A percentile compares a stretch with the other conserved stretches of the same genome.
Evolutionary conservation across 2,797 vertebrate genomes (phyloP).

Genomic region (Gouania willdenowi): DNA sequence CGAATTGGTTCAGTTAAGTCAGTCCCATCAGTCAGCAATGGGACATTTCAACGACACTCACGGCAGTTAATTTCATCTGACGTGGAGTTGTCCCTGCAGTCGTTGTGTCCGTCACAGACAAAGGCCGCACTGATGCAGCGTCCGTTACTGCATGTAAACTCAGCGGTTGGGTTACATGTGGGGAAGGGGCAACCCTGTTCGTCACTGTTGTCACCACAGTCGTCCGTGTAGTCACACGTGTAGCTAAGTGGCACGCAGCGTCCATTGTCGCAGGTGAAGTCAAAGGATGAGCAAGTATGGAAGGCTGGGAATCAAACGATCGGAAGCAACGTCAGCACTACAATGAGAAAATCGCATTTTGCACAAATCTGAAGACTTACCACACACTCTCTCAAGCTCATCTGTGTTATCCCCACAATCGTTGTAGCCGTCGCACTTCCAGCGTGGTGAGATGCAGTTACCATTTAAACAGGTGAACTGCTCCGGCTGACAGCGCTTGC

Average conservation of each 20-base stretch:
- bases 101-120: slow-evolving; percentile 85
- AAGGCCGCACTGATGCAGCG: slow-evolving; percentile 82
- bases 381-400: slow-evolving; percentile 88
- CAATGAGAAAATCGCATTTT: too few relatives aligned
- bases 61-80: slow-evolving; percentile 92
- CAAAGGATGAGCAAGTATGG: slow-evolving; percentile 83
- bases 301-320: slow-evolving; percentile 80
- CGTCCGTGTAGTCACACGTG: slow-evolving; percentile 85
- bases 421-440: slow-evolving; percentile 83
- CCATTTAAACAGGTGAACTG: slow-evolving; percentile 89
- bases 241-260: slow-evolving; percentile 80
- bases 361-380: slow-evolving; percentile 61
- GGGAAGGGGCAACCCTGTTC: slow-evolving; percentile 84
- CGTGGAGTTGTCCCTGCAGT: slow-evolving; percentile 87
- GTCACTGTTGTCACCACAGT: slow-evolving; percentile 91
- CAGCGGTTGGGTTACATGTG: slow-evolving; percentile 80
- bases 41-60: slow-evolving; percentile 68
- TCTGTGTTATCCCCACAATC: slow-evolving; percentile 87
- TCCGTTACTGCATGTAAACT: slow-evolving; percentile 84
- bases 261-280: slow-evolving; percentile 88
- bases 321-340: background rate
- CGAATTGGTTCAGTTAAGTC: too few relatives aligned
- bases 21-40: background rate
- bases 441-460: slow-evolving; percentile 74
- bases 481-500: slow-evolving; percentile 74